Conservation (phyloP, 2,888 invertebrate genomes). For the Macaria notata region DNA sequence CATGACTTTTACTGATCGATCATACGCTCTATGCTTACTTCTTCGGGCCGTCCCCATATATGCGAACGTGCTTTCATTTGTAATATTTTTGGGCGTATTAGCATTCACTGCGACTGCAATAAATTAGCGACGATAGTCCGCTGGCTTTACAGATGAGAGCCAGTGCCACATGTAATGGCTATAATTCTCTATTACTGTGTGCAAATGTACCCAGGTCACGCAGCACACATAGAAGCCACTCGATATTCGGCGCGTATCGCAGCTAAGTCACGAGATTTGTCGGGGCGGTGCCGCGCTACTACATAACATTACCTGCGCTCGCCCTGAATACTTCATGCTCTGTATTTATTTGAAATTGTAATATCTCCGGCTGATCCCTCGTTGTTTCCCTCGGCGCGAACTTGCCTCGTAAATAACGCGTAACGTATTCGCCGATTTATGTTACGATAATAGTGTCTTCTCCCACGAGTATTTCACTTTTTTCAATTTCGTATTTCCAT, state of each 20-base stretch:
- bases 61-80: conserved; percentile 26
- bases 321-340: conserved; percentile 79
- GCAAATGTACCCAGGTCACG: conserved; percentile 78
- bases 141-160: conserved; percentile 31
- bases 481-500: conserved; percentile 28
- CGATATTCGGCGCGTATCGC: conserved; percentile 78
- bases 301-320: conserved; percentile 77
- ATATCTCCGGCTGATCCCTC: conserved; percentile 75
- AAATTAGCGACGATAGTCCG: conserved; percentile 26
- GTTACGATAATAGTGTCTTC: conserved; percentile 63
- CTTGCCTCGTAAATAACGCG: conserved; percentile 73
- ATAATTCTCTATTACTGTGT: conserved; percentile 74
- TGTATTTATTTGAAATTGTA: conserved; percentile 81
- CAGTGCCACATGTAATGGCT: conserved; percentile 51
- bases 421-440: conserved; percentile 71
- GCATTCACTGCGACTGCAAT: conserved; percentile 24
- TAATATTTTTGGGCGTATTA: conserved; percentile 23
- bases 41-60: conserved; percentile 18
- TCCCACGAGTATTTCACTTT: conserved; percentile 48
- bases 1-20: conserved; percentile 30
- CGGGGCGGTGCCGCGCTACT: conserved; percentile 72
- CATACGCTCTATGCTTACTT: conserved; percentile 23
- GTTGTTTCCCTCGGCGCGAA: conserved; percentile 70
- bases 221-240: conserved; percentile 70
- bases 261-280: conserved; percentile 81